These are phyloP conservation scores for Hippoglossus hippoglossus DNA, from an alignment of 2,797 vertebrate genomes.

Conservation along the genomic window DNA sequence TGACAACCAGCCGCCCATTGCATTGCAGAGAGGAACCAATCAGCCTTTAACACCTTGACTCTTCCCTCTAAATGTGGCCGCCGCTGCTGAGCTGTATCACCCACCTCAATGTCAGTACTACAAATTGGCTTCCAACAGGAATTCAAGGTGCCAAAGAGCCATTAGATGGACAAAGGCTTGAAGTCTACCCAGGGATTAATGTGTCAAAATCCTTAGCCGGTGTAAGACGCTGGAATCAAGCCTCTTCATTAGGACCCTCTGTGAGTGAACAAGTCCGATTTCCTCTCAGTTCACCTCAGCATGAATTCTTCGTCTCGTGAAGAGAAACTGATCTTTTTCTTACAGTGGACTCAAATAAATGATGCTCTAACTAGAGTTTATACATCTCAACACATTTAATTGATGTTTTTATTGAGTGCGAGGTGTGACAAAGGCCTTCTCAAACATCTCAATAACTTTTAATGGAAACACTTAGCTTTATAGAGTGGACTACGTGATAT, in stretches of 20 bases:
- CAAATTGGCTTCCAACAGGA: constrained; percentile 86
- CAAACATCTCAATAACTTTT: background rate
- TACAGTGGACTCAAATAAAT: background rate
- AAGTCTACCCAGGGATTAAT: constrained; percentile 75
- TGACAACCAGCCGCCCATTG: constrained; percentile 70
- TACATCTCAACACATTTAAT: background rate
- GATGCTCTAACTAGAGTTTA: constrained; percentile 12
- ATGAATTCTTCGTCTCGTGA: constrained; percentile 8
- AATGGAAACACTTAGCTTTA: background rate
- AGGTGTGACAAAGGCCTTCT: background rate
- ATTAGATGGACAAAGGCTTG: constrained; percentile 81
- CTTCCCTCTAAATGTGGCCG: constrained; percentile 61
- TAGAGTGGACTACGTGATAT: too few relatives aligned
- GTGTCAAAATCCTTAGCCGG: constrained; percentile 66
- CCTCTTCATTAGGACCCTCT: constrained; percentile 71
- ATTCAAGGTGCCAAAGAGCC: constrained; percentile 83
- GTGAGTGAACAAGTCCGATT: constrained; percentile 25
- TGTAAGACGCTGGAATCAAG: constrained; percentile 52
- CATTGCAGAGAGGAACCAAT: constrained; percentile 80
- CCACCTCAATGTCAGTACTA: constrained; percentile 68
- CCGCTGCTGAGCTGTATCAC: constrained; percentile 46
- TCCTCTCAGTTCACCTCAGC: constrained; percentile 18
- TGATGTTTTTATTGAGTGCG: too few relatives aligned
- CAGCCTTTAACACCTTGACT: constrained; percentile 84
- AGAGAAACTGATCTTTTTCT: constrained; percentile 17